A percentile compares a stretch with the other conserved stretches of the same genome.
phyloP scores from a whole-genome alignment of 2,888 invertebrate species.

The Eueremaeus valkanovi region DNA sequence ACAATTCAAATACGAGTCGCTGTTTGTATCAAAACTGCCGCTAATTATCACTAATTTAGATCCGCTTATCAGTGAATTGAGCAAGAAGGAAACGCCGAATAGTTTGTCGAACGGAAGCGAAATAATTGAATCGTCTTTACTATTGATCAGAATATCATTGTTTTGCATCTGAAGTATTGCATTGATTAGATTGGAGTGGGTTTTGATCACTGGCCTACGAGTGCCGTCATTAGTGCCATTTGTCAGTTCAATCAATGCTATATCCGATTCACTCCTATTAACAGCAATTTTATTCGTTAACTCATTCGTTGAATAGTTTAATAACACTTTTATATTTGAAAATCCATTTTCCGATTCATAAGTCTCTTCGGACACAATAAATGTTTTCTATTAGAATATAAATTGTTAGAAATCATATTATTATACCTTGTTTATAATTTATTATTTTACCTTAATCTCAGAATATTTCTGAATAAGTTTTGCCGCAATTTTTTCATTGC shows the following conservation, averaged over 20 bases:
- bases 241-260: conserved; percentile 17
- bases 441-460: neutral
- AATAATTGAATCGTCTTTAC: neutral
- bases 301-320: neutral
- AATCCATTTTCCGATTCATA: conserved; percentile 2
- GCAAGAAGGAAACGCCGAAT: neutral
- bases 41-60: conserved; percentile 7
- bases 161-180: neutral
- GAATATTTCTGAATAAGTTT: neutral
- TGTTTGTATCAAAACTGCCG: neutral
- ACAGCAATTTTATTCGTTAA: no score
- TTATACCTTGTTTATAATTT: neutral
- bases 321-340: conserved; percentile 2
- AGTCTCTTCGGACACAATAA: neutral
- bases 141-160: neutral
- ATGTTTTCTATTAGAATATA: neutral
- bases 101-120: neutral
- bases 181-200: neutral
- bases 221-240: conserved; percentile 3
- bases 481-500: neutral
- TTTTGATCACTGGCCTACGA: neutral
- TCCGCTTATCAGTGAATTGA: conserved; percentile 1
- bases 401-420: neutral
- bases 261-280: neutral
- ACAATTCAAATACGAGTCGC: neutral